Percentiles rank a stretch among this genome's conserved stretches.
These are phyloP conservation scores for Lithobates sylvaticus DNA, from an alignment of 2,797 vertebrate genomes.

Conservation along the genomic window DNA sequence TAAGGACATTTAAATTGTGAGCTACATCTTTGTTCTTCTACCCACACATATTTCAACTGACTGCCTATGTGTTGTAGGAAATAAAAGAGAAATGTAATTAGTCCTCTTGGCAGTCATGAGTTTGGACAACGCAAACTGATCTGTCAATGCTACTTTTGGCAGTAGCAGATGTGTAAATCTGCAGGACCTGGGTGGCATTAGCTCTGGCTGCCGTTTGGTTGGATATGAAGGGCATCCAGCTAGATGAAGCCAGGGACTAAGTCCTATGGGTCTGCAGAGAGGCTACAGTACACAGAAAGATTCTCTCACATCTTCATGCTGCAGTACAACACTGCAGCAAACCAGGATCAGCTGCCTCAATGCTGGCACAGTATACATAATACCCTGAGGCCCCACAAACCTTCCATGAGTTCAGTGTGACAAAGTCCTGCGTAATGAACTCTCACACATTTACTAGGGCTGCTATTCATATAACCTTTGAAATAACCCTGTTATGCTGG, in stretches of 20 bases:
- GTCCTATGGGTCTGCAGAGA: constrained; percentile 28
- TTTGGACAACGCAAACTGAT: not conserved
- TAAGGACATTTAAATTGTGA: not conserved
- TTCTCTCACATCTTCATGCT: constrained; percentile 9
- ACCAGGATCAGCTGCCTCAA: constrained; percentile 8
- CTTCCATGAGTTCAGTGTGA: constrained; percentile 17
- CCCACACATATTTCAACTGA: not conserved
- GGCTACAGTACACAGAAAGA: not conserved
- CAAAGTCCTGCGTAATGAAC: constrained; percentile 38
- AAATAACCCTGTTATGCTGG: not conserved
- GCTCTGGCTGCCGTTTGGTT: not conserved
- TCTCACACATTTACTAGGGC: constrained; percentile 15
- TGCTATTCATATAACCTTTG: constrained; percentile 42
- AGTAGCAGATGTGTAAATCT: not conserved
- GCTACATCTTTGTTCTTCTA: not conserved
- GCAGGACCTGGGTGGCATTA: not conserved
- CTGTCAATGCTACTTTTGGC: not conserved
- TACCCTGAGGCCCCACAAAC: constrained; percentile 11
- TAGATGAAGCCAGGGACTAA: not conserved
- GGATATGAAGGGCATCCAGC: not conserved
- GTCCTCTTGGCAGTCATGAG: constrained; percentile 4
- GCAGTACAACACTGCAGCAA: constrained; percentile 51
- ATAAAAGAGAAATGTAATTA: constrained; percentile 4
- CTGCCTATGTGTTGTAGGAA: not conserved
- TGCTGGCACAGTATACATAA: constrained; percentile 20